A percentile compares a stretch with the other conserved stretches of the same genome.
phyloP scores from a whole-genome alignment of 2,797 vertebrate species.

The Tragopan temminckii region DNA sequence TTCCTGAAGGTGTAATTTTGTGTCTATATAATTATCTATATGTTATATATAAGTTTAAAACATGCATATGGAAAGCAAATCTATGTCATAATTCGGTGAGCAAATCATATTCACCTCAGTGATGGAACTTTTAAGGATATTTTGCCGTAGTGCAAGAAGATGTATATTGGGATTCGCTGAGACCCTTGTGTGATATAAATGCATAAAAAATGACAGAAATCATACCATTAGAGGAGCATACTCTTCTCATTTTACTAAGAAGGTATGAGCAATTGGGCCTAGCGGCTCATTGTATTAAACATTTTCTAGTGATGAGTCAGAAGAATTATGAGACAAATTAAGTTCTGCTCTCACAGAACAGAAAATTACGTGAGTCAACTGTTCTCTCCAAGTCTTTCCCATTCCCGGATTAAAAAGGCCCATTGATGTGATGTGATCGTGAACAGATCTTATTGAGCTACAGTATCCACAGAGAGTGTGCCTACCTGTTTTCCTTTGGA shows the following conservation, averaged over 20 bases:
- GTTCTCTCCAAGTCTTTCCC: background rate
- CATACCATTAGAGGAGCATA: background rate
- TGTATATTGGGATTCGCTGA: background rate
- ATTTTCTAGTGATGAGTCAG: constrained; percentile 14
- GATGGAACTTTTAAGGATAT: background rate
- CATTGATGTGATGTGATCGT: background rate
- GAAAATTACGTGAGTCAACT: constrained; percentile 10
- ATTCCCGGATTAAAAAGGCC: background rate
- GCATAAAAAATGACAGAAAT: background rate
- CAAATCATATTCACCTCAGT: background rate
- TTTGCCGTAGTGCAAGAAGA: background rate
- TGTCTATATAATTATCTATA: background rate
- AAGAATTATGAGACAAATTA: constrained; percentile 44
- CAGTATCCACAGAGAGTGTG: background rate
- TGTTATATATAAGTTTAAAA: background rate
- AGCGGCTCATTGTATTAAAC: constrained; percentile 16
- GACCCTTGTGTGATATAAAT: background rate
- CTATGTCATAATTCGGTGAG: background rate
- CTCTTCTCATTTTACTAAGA: background rate
- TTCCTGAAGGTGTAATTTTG: background rate
- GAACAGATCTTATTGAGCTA: background rate
- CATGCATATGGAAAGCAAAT: background rate
- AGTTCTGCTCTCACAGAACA: background rate
- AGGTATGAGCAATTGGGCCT: background rate
- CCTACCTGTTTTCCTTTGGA: background rate